phyloP scores from a whole-genome alignment of 2,113 vertebrate species.

The Ictalurus punctatus region DNA sequence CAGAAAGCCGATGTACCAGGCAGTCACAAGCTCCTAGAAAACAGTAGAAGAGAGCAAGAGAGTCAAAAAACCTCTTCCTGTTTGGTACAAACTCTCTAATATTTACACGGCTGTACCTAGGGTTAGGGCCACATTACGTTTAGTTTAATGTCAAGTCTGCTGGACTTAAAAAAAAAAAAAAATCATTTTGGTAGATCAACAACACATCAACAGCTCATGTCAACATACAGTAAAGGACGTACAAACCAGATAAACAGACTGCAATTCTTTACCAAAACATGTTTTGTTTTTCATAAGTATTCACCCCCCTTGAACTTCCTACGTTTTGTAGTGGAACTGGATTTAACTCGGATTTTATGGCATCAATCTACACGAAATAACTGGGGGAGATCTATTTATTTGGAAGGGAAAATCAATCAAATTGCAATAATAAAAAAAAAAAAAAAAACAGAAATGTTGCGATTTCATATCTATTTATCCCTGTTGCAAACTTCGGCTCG shows the following conservation, averaged over 20 bases:
- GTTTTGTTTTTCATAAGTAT: background rate
- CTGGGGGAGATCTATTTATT: background rate
- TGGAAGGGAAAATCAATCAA: background rate
- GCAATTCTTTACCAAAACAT: background rate
- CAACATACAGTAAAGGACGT: background rate
- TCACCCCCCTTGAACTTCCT: background rate
- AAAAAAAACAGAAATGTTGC: background rate
- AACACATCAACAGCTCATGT: background rate
- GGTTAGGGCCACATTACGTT: background rate
- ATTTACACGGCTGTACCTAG: background rate
- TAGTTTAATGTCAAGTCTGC: background rate
- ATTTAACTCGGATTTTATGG: background rate
- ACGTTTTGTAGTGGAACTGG: background rate
- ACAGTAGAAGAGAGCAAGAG: constrained; percentile 2
- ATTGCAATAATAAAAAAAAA: too few species aligned
- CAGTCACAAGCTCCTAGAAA: constrained; percentile 92
- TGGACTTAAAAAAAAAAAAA: background rate
- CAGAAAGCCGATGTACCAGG: constrained; percentile 99
- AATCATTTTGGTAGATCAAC: background rate
- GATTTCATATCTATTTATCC: background rate
- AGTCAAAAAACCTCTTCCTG: background rate
- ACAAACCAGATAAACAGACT: background rate
- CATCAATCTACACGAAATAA: background rate
- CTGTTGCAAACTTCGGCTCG: background rate
- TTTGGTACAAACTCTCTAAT: background rate